Base-by-base conservation (phyloP, 1,140 invertebrate genomes). In the Limonius californicus region DNA sequence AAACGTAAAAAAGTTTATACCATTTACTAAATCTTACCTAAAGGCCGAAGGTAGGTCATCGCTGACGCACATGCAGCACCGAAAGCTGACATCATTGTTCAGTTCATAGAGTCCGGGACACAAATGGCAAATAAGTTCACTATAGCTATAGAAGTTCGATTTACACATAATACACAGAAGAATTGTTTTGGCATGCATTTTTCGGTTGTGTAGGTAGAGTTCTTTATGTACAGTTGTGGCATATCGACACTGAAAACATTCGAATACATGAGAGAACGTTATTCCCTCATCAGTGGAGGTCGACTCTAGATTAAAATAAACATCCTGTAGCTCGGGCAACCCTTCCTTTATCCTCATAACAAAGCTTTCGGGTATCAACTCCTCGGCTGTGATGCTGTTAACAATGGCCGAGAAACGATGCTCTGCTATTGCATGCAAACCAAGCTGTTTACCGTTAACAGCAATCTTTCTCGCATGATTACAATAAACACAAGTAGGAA, bases 111-210 rank as follows among this genome's bases (percentile, higher is more conserved):
- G 77, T 20, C 90, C 90, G 21, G 90, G 89, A 78, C 90, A 93
- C 53, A 91, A 81, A 77, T 93, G 90, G 78, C 89, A 92, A 23
- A 92, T 74, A 42, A 93, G 77, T 76, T 93, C 90, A 77, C 89
- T 92, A 73, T 91, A 92, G 78, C 86, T 90, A 73, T 88, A 90
- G 79, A 92, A 92, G 70, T 87, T 90, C 19, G 85, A 84, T 78
- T 91, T 90, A 74, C 90, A 93, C 89, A 93, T 91, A 60, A 89
- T 84, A 77, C 90, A 93, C 32, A 89, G 75, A 35, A 91, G 79
- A 60, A 89, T 86, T 20, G 87, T 85, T 75, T 90, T 92, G 66
- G 89, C 85, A 78, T 93, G 90, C 82, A 89, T 85, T 78, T 91
- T 89, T 54, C 89, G 81, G 74, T 92, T 92, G 74, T 93, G 90